Percentiles rank a stretch among this genome's conserved stretches.
Conservation (phyloP, 2,113 vertebrate species). For the Chunga burmeisteri region DNA sequence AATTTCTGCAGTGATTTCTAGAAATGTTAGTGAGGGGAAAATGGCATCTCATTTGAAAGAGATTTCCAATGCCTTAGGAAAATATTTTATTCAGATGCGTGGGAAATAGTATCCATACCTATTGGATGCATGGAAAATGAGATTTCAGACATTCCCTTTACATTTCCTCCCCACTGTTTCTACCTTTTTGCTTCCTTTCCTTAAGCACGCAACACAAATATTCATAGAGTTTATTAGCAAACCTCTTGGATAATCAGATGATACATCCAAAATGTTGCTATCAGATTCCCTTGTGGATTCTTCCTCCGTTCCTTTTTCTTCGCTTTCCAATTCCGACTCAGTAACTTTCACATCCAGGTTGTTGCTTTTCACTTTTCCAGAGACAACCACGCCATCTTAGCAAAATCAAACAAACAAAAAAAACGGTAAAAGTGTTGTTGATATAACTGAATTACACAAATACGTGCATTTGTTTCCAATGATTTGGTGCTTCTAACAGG, state of each 20-base stretch:
- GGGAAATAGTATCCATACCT: background rate
- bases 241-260: conserved; percentile 61
- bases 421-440: background rate
- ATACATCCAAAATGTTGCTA: conserved; percentile 44
- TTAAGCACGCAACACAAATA: background rate
- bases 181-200: background rate
- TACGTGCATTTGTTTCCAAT: background rate
- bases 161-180: background rate
- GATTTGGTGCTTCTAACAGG: background rate
- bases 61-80: background rate
- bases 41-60: background rate
- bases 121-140: background rate
- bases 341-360: conserved; percentile 1
- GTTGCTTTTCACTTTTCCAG: background rate
- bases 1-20: background rate
- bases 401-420: conserved; percentile 4
- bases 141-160: background rate
- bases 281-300: conserved; percentile 8
- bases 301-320: conserved; percentile 26
- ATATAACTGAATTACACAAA: background rate
- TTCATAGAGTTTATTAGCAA: background rate
- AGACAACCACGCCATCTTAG: conserved; percentile 35
- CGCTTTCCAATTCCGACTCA: conserved; percentile 22
- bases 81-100: background rate
- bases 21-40: background rate